Conservation (phyloP, 2,113 vertebrate genomes). For the Salminus brasiliensis region DNA sequence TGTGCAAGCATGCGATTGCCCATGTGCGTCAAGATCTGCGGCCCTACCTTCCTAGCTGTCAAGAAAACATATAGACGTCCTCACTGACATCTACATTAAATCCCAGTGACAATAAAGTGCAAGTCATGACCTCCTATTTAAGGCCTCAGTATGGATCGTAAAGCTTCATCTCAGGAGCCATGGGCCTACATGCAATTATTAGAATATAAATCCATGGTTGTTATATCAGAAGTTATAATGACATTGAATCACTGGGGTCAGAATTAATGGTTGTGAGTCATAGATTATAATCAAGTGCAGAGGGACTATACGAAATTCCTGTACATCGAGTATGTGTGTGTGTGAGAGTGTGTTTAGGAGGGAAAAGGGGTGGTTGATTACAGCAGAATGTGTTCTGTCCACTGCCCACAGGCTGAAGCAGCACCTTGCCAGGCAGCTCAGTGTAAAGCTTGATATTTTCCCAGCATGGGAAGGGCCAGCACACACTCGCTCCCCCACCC, state of each 20-base stretch:
- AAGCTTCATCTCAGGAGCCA: constrained; percentile 5
- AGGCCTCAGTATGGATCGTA: background rate
- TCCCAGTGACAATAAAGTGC: background rate
- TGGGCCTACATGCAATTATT: constrained; percentile 10
- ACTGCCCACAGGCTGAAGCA: constrained; percentile 18
- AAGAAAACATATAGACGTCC: constrained; percentile 13
- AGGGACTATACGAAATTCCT: background rate
- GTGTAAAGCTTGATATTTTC: constrained; percentile 51
- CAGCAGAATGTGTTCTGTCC: constrained; percentile 8
- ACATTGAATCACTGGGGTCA: constrained; percentile 24
- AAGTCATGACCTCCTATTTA: constrained; percentile 19
- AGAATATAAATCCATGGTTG: constrained; percentile 4
- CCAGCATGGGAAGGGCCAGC: constrained; percentile 40
- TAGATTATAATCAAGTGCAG: background rate
- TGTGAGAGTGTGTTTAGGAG: background rate
- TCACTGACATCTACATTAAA: constrained; percentile 4
- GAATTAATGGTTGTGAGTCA: constrained; percentile 5
- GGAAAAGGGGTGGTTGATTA: background rate
- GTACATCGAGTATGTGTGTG: background rate
- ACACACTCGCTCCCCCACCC: constrained; percentile 15
- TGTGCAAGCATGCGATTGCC: no score
- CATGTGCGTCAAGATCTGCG: no score
- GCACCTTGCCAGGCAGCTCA: background rate
- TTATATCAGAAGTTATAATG: background rate
- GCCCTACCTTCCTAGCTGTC: background rate